Evolutionary conservation across 2,888 invertebrate genomes (phyloP).

Genomic region (Xestoiulus laeticollis): DNA sequence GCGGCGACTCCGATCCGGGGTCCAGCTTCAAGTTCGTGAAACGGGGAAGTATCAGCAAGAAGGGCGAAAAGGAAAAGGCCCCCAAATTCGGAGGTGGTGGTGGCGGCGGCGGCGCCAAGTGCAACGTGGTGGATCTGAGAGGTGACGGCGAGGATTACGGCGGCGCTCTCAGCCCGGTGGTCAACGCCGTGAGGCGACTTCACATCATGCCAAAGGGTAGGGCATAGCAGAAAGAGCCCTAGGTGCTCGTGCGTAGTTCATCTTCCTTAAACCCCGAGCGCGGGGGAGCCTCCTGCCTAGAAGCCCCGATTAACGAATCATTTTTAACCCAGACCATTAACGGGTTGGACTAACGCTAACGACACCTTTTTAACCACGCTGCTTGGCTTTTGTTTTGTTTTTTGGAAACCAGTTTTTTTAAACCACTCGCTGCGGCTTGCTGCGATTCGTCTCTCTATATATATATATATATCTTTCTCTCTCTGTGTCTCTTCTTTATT

Average conservation of each 20-base stretch:
- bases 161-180: constrained; percentile 49
- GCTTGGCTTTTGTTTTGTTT: not conserved
- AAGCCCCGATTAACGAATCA: not conserved
- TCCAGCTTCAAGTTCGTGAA: constrained; percentile 17
- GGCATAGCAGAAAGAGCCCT: not conserved
- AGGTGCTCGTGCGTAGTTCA: not conserved
- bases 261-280: not conserved
- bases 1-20: not conserved
- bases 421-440: not conserved
- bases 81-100: not conserved
- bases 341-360: not conserved
- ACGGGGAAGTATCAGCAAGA: constrained; percentile 6
- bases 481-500: not conserved
- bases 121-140: constrained; percentile 48
- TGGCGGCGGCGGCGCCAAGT: not conserved
- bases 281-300: not conserved
- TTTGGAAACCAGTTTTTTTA: not conserved
- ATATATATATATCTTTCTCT: not conserved
- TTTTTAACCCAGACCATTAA: too few species aligned
- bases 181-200: constrained; percentile 47
- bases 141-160: constrained; percentile 43
- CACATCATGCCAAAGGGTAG: constrained; percentile 50
- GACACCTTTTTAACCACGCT: not conserved
- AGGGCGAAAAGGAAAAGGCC: not conserved
- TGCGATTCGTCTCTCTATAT: not conserved